Evolutionary conservation across 2,888 invertebrate genomes (phyloP), one percentile per base, ranked within the genome.

Genomic region (Caenorhabditis sp.): DNA sequence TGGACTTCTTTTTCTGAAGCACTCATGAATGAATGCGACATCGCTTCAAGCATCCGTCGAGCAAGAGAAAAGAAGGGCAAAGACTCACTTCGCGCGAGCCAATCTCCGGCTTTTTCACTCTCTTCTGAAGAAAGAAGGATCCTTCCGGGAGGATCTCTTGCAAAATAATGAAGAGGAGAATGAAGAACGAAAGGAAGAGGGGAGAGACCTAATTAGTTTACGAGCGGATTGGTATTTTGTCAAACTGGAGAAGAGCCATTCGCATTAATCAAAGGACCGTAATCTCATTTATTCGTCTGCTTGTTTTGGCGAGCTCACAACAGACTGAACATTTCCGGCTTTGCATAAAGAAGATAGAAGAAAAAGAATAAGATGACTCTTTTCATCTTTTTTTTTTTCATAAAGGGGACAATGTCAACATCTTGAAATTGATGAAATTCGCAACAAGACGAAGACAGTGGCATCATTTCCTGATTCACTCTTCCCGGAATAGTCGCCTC

Each of bases 251-350:
- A 30, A 37, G 52, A 41, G 27, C 39, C 24, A 15, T 27, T 48
- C 22, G 46, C 50, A 58, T 68, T 59, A 68, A 68, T 59, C 59
- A 59, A 59, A 41, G 26, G 50, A 59, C 68, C 26, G 68, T 68
- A 68, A 68, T 68, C 58, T 32, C 58, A 68, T 68, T 68, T 59
- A 50, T 58, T 58, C 55, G 48, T 56, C 55, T 58, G 26, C 37
- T 48, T 61, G 20, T 66, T 56, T 39, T 56, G 55, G 24, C 41
- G 15, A 9, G 7, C 41, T 17, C 46, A 13, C 30, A 35, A 32
- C 11, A 50, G 20, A 22, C 22, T 22, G 35, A 20, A 52, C 20
- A 20, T 22, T 22, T 20, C 17, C 3, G n/a, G n/a, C n/a, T n/a
- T n/a, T 9, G 9, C 6, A 32, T 8, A 32, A 32, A 9, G 6